Base-by-base conservation (phyloP, 2,797 vertebrate genomes). In the Ispidina picta region DNA sequence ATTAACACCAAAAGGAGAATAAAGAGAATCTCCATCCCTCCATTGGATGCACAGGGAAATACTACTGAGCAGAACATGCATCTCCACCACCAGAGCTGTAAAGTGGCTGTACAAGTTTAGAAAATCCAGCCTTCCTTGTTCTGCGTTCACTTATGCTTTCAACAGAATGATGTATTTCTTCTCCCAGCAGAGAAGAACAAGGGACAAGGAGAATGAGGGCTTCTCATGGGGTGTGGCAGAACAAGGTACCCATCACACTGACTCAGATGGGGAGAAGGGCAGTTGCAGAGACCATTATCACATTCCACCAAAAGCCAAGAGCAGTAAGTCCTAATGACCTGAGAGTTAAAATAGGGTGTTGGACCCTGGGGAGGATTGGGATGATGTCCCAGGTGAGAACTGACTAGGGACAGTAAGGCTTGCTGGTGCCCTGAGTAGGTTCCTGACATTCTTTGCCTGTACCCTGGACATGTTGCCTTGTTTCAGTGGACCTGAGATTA, bases 231-330 rank as follows among this genome's bases (percentile, higher is more conserved):
- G 25, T 33, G 26, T 44, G 41, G 6, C 10, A 69, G 21, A 7
- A 37, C 12, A n/a, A 12, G 12, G 7, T 37, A 37, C 21, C 15
- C 19, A 54, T 22, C 8, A 17, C 29, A 26, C 5, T 41, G 11
- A 9, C 25, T 6, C 33, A 56, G 21, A 10, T 13, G 63, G 33
- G 33, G 41, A 69, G 46, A 10, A 25, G 16, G 9, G 10, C 9
- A 63, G 9, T 41, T 33, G 15, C 25, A 41, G 25, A 41, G 33
- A n/a, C 16, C 2, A 2, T 22, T 11, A 8, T 35, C 46, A 66
- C 1, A 0, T 65, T 65, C 19, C 79, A 59, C 7, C 5, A 37
- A 52, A 9, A 20, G 8, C 37, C 2, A 2, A 66, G 19, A 46
- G 46, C 23, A 80, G 14, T 29, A 46, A 20, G 6, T 16, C 33